Conservation (phyloP, 2,113 vertebrate genomes). For the Connochaetes taurinus region DNA sequence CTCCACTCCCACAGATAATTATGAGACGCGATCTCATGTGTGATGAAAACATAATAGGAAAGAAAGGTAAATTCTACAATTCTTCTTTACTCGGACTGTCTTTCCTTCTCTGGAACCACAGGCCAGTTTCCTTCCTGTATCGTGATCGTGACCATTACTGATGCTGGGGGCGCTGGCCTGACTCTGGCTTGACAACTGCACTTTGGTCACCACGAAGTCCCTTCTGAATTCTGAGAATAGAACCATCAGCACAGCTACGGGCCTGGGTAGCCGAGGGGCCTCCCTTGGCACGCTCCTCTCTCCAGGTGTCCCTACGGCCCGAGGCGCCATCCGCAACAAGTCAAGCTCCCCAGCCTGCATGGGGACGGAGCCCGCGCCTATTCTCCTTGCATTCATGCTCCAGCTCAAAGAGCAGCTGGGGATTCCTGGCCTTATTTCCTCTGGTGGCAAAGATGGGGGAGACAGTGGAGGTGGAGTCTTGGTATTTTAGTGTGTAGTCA, state of each 20-base stretch:
- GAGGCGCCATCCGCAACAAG: neutral
- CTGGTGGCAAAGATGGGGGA: accelerated
- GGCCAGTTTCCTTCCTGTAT: neutral
- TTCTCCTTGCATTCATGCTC: neutral
- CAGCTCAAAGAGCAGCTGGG: neutral
- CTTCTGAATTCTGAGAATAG: neutral
- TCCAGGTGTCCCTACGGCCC: neutral
- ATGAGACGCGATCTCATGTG: neutral
- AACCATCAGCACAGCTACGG: accelerated
- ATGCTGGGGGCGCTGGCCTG: neutral
- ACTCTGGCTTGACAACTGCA: neutral
- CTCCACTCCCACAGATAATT: accelerated
- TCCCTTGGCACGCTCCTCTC: neutral
- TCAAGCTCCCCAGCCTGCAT: neutral
- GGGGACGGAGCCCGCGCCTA: accelerated
- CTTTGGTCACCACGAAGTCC: neutral
- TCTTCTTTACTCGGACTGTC: neutral
- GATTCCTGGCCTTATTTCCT: neutral
- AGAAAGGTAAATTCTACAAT: neutral
- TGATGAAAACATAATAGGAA: neutral
- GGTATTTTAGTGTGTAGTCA: neutral
- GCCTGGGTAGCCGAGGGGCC: neutral
- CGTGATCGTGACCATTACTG: neutral
- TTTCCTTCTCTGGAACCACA: neutral
- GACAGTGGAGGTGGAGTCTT: neutral